Conservation (phyloP, 2,888 invertebrate species). For the Cataglyphis rosenhaueri region DNA sequence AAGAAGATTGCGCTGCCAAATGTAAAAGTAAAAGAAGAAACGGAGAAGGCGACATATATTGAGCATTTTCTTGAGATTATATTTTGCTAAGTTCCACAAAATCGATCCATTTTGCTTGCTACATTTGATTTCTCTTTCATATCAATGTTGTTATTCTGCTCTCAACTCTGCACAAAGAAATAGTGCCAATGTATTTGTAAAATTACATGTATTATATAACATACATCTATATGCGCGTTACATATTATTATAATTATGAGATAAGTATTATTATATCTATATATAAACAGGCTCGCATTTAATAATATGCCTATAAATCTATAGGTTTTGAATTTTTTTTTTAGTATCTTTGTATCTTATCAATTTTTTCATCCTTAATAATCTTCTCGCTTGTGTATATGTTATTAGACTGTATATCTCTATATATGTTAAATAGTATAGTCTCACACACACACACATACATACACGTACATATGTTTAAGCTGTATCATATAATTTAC, state of each 20-base stretch:
- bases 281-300: slow-evolving; percentile 38
- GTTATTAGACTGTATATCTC: slow-evolving; percentile 21
- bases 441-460: too few relatives aligned
- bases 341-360: slow-evolving; percentile 17
- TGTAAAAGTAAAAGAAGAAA: slow-evolving; percentile 58
- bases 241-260: slow-evolving; percentile 36
- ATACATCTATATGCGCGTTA: slow-evolving; percentile 50
- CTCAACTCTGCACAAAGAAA: slow-evolving; percentile 53
- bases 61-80: slow-evolving; percentile 58
- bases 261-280: slow-evolving; percentile 46
- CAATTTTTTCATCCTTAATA: slow-evolving; percentile 22
- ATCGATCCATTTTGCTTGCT: background rate
- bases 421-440: slow-evolving; percentile 15
- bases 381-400: slow-evolving; percentile 23
- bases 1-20: slow-evolving; percentile 65
- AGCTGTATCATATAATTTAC: background rate
- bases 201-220: slow-evolving; percentile 27
- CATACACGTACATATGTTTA: background rate
- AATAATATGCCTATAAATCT: slow-evolving; percentile 23
- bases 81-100: slow-evolving; percentile 68
- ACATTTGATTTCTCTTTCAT: background rate
- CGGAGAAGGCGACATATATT: slow-evolving; percentile 31
- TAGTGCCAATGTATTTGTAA: slow-evolving; percentile 61
- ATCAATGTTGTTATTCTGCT: slow-evolving; percentile 40
- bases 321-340: background rate